Conservation (phyloP, 1,140 invertebrate genomes). For the Bombyx mandarina region DNA sequence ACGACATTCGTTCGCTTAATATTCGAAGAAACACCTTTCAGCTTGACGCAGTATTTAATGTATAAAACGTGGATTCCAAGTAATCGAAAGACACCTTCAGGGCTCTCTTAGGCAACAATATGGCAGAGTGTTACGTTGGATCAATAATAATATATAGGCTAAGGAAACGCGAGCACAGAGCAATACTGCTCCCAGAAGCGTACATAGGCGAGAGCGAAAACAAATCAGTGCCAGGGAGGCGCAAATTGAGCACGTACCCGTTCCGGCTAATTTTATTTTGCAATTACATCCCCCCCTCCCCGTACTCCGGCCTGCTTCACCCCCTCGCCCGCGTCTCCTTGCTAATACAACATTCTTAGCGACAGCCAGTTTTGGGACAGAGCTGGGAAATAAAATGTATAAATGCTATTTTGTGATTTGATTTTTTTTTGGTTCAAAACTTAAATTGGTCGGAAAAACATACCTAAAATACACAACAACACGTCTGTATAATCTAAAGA, state of each 20-base stretch:
- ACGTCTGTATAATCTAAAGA: too few relatives aligned
- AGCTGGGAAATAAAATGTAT: constrained; percentile 2
- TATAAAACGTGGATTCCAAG: too few relatives aligned
- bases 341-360: constrained; percentile 64
- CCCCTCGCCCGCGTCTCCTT: constrained; percentile 17
- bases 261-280: constrained; percentile 71
- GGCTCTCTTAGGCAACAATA: constrained; percentile 34
- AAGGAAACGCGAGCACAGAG: constrained; percentile 49
- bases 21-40: background rate
- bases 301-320: constrained; percentile 15
- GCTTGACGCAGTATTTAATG: too few relatives aligned
- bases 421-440: too few relatives aligned
- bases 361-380: constrained; percentile 44
- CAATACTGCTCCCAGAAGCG: constrained; percentile 25
- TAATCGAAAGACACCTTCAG: background rate
- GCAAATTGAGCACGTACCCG: constrained; percentile 70
- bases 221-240: constrained; percentile 67
- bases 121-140: constrained; percentile 39
- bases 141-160: constrained; percentile 63
- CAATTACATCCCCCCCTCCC: constrained; percentile 58
- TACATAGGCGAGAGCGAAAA: constrained; percentile 55
- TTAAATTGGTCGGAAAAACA: too few relatives aligned
- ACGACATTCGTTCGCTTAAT: constrained; percentile 10
- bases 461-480: too few relatives aligned
- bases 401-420: too few relatives aligned